These are phyloP conservation scores for Gymnoscopelus microlampas DNA, from an alignment of 2,797 vertebrate species.

Conservation along the genomic window DNA sequence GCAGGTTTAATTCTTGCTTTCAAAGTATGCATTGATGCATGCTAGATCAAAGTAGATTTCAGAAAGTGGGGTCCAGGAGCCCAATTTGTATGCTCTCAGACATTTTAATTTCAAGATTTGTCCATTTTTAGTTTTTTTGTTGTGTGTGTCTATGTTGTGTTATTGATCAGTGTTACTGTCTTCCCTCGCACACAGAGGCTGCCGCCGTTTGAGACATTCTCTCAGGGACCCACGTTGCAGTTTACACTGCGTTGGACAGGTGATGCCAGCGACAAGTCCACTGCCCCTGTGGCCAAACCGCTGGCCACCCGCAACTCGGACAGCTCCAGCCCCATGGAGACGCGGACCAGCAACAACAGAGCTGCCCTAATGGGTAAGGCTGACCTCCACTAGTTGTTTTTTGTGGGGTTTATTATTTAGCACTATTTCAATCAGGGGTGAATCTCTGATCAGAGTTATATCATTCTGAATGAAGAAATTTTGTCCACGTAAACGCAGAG, in stretches of 20 bases:
- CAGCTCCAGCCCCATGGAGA: slow-evolving; percentile 89
- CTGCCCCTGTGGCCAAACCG: slow-evolving; percentile 93
- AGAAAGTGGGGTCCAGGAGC: background rate
- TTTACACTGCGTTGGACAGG: slow-evolving; percentile 98
- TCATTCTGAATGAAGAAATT: too few species aligned
- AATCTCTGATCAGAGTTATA: background rate
- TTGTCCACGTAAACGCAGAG: too few species aligned
- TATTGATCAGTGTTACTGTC: background rate
- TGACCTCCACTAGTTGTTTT: background rate
- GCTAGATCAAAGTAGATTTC: too few species aligned
- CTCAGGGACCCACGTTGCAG: slow-evolving; percentile 99
- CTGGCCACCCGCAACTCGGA: slow-evolving; percentile 97
- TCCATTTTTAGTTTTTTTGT: too few species aligned
- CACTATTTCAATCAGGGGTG: too few species aligned
- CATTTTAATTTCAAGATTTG: too few species aligned
- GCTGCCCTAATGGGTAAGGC: slow-evolving; percentile 90
- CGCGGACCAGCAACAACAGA: slow-evolving; percentile 90
- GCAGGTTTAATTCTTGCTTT: background rate
- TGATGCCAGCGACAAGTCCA: slow-evolving; percentile 91
- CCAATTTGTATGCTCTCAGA: too few species aligned
- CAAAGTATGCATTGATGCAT: too few species aligned
- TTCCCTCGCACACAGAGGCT: slow-evolving; percentile 82
- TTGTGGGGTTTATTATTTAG: too few species aligned
- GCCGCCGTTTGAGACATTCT: slow-evolving; percentile 99
- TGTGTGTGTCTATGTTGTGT: too few species aligned